Evolutionary conservation across 2,888 invertebrate species (phyloP), one percentile per base, ranked within the genome.

Genomic region (Cephus pulcher): DNA sequence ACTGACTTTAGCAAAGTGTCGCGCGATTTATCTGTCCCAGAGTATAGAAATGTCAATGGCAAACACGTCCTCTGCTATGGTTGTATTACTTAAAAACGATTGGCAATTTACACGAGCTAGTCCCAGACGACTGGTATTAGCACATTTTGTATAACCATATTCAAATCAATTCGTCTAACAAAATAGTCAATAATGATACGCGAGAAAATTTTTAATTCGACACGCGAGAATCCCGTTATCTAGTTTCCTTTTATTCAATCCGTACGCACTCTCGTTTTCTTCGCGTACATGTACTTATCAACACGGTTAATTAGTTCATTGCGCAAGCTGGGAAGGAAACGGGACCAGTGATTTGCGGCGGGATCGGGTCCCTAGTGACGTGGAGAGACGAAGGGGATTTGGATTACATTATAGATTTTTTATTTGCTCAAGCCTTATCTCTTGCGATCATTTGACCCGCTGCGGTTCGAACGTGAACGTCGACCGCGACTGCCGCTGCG

Each of bases 401-500:
- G 23, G 56, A 56, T 56, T 56, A 56, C 6, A 56, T 56, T 56
- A 56, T 56, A 56, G 23, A 56, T 23, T 56, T 56, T 40, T 56
- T 56, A 56, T 56, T 56, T 56, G 56, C 56, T 56, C 30, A 74
- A 73, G 74, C 76, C 81, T 89, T 90, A 91, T 89, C 89, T 91
- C 83, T 90, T 91, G 69, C 91, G 90, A 80, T 91, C 91, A 79
- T 88, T 91, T 74, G 91, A 91, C 78, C 91, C 91, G 82, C 91
- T 91, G 78, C 91, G 91, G 75, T 90, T 90, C 75, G 91, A 91
- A 80, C 89, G 91, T 56, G 91, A 91, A 79, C 91, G 88, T 79
- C 91, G 88, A 70, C 84, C 85, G 75, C 91, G 89, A 80, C 91
- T 91, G 80, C 85, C 86, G 80, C 91, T 91, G 76, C 91, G 88